Evolutionary conservation across 1,140 invertebrate genomes (phyloP).

Genomic region (Drosophila seguyi): DNA sequence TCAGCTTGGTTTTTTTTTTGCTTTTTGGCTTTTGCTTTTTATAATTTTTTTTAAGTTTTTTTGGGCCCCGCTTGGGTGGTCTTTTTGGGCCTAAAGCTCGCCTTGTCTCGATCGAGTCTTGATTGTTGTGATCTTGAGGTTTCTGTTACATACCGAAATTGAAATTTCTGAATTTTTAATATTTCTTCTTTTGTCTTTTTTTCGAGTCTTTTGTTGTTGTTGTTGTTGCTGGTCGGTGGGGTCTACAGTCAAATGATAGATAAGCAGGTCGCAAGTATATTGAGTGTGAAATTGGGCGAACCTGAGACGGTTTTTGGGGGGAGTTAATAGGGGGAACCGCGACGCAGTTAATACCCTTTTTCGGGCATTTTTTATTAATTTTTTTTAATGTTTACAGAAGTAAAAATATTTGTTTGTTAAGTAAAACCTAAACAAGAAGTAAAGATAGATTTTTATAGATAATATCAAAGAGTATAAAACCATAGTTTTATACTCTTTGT

Average conservation of each 20-base stretch:
- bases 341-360: background rate
- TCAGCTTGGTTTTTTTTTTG: constrained; percentile 30
- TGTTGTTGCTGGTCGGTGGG: background rate
- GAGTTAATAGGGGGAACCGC: background rate
- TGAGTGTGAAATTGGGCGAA: constrained; percentile 61
- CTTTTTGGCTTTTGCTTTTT: constrained; percentile 7
- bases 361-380: too few relatives aligned
- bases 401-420: too few relatives aligned
- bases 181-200: constrained; percentile 25
- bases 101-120: constrained; percentile 34
- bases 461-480: too few relatives aligned
- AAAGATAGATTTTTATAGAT: too few relatives aligned
- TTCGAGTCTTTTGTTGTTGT: background rate
- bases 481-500: too few relatives aligned
- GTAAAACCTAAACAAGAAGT: too few relatives aligned
- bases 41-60: background rate
- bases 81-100: constrained; percentile 55
- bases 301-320: background rate
- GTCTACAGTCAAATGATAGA: constrained; percentile 29
- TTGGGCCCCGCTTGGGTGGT: constrained; percentile 48
- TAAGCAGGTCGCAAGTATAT: constrained; percentile 38
- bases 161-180: constrained; percentile 51
- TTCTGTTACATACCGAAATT: constrained; percentile 58
- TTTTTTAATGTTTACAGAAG: background rate
- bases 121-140: constrained; percentile 61